Base-by-base conservation (phyloP, 2,113 vertebrate genomes). In the Cyanistes caeruleus region DNA sequence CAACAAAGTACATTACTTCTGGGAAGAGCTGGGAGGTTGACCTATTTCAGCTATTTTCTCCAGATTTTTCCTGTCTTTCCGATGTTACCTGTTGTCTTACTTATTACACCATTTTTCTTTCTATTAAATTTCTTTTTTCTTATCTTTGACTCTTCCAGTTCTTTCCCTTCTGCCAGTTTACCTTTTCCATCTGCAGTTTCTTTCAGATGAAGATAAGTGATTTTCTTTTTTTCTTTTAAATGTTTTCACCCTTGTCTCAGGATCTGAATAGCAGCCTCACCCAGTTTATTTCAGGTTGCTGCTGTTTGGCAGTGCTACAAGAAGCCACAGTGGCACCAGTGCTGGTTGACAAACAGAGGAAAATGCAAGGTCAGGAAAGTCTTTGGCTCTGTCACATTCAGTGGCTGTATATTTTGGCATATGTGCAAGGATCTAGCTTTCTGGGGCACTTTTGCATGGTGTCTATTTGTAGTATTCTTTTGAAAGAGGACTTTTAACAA, bases 251-350 rank as follows among this genome's bases (percentile, higher is more conserved):
- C 43, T 59, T 82, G 55, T 46, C 63, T 73, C 4, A 1, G 43
- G 52, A 35, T 63, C 48, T 85, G 65, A 78, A 25, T 75, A 87
- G 37, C 44, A 58, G 58, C 46, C 92, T 60, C 88, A 91, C 78
- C 78, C 75, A 52, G 85, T 84, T 90, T 94, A 90, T 94, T 96
- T 87, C 77, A 94, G 92, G 92, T 89, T 93, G 53, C 82, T 94
- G 65, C 74, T 85, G 21, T 48, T 81, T 90, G 78, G 78, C 67
- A 58, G 78, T 18, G 62, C 59, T 79, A 60, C 3, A 17, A 64
- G 65, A 94, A 95, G 62, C 39, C 70, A 51, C 62, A 49, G 41
- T 72, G 82, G 85, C 90, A 94, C 82, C 82, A 69, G 53, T 62
- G 31, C 74, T 65, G 44, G 78, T 39, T 87, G 35, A 56, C 75